Percentiles rank a stretch among this genome's conserved stretches.
Conservation (phyloP, 2,113 vertebrate species). For the Epinephelus moara region DNA sequence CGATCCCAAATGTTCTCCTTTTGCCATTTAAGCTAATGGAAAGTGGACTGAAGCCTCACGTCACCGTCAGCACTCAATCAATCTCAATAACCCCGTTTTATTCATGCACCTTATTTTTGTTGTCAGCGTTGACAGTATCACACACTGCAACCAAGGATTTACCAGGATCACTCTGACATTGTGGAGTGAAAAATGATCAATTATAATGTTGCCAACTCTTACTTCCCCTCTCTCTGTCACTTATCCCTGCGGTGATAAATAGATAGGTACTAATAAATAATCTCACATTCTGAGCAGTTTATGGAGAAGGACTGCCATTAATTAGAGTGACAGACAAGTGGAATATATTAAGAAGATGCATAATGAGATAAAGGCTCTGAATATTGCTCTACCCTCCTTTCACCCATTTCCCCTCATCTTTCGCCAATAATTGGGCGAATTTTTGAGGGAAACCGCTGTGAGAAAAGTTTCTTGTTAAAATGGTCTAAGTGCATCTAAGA, state of each 20-base stretch:
- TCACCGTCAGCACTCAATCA: conserved; percentile 53
- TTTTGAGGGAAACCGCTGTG: neutral
- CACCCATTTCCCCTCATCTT: conserved; percentile 38
- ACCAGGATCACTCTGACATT: conserved; percentile 54
- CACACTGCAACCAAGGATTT: conserved; percentile 57
- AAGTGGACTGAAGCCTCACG: conserved; percentile 21
- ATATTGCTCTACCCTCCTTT: conserved; percentile 13
- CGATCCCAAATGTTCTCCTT: conserved; percentile 20
- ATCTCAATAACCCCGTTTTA: conserved; percentile 62
- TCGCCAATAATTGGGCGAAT: conserved; percentile 43
- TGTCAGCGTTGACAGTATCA: conserved; percentile 64
- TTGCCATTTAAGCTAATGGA: conserved; percentile 43
- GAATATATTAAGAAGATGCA: conserved; percentile 55
- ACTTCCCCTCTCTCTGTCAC: conserved; percentile 64
- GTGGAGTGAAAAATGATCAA: conserved; percentile 71
- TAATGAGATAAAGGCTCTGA: conserved; percentile 48
- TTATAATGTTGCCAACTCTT: conserved; percentile 70
- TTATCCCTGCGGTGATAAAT: conserved; percentile 64
- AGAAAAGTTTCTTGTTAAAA: conserved; percentile 11
- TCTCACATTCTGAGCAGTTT: conserved; percentile 60
- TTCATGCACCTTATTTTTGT: conserved; percentile 62
- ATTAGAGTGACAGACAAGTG: conserved; percentile 71
- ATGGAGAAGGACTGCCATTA: conserved; percentile 59
- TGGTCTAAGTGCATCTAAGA: neutral
- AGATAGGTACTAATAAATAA: conserved; percentile 68